Percentiles rank a stretch among this genome's conserved stretches.
These are phyloP conservation scores for Leptinotarsa undecemlineata DNA, from an alignment of 1,140 invertebrate species.

Conservation along the genomic window DNA sequence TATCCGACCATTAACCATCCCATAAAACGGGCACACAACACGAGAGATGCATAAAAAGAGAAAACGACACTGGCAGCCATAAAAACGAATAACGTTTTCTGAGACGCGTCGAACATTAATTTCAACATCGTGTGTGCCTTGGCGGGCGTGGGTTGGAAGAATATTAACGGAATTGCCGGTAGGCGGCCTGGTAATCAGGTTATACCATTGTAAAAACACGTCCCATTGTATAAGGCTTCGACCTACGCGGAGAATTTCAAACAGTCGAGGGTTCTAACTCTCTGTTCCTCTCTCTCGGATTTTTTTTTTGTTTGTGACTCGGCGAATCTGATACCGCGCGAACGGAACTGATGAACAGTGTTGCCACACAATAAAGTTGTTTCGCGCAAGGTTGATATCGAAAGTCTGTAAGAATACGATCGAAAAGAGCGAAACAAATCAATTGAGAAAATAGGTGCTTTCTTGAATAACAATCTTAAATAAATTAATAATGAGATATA, in stretches of 20 bases:
- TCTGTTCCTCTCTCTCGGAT: background rate
- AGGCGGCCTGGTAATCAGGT: slow-evolving; percentile 25
- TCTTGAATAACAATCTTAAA: no score
- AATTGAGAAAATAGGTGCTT: no score
- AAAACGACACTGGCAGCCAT: background rate
- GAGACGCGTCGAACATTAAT: slow-evolving; percentile 22
- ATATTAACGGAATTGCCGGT: slow-evolving; percentile 24
- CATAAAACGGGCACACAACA: background rate
- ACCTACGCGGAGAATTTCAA: slow-evolving; percentile 24
- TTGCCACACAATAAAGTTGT: no score
- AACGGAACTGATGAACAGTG: no score
- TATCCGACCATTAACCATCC: background rate
- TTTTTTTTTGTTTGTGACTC: background rate
- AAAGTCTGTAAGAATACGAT: no score
- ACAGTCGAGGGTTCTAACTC: background rate
- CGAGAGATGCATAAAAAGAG: background rate
- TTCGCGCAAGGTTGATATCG: no score
- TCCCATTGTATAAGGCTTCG: slow-evolving; percentile 23
- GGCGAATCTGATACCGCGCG: background rate
- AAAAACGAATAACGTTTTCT: slow-evolving; percentile 21
- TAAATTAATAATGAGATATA: no score
- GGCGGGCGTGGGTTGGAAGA: slow-evolving; percentile 11
- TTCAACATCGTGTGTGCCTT: slow-evolving; percentile 18
- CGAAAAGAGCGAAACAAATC: no score
- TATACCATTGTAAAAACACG: slow-evolving; percentile 25